Conservation (phyloP, 2,113 vertebrate genomes). For the Lucifuga dentata region DNA sequence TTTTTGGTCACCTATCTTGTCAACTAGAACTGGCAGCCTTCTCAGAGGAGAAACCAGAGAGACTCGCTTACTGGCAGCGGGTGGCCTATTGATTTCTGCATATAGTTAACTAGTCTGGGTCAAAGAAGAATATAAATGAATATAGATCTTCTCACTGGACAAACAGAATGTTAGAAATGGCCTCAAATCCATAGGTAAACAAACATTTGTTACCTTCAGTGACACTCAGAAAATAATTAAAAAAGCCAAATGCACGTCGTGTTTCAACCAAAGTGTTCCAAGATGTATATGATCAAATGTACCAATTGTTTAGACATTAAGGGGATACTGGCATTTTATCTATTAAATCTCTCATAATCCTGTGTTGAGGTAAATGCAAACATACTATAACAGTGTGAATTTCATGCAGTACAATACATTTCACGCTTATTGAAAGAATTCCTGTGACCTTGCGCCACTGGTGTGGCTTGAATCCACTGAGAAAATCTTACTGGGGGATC, state of each 20-base stretch:
- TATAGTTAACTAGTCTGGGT: slow-evolving; percentile 59
- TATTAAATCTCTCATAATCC: slow-evolving; percentile 32
- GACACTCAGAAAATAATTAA: slow-evolving; percentile 54
- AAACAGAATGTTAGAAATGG: slow-evolving; percentile 75
- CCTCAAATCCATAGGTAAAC: slow-evolving; percentile 64
- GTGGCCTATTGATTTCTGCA: slow-evolving; percentile 65
- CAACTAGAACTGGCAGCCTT: slow-evolving; percentile 66
- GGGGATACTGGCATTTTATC: slow-evolving; percentile 41
- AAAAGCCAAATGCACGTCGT: slow-evolving; percentile 81
- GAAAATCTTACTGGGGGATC: not conserved
- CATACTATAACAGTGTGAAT: slow-evolving; percentile 47
- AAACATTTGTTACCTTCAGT: slow-evolving; percentile 64
- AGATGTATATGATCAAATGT: slow-evolving; percentile 64
- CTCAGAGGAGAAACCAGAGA: slow-evolving; percentile 70
- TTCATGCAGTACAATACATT: slow-evolving; percentile 39
- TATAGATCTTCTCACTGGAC: slow-evolving; percentile 71
- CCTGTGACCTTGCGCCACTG: slow-evolving; percentile 47
- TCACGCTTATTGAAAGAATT: slow-evolving; percentile 34
- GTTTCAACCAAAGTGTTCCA: slow-evolving; percentile 81
- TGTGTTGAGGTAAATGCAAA: slow-evolving; percentile 43
- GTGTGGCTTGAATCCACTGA: slow-evolving; percentile 42
- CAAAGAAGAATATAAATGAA: slow-evolving; percentile 51
- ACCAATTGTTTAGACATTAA: slow-evolving; percentile 33
- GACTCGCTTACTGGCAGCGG: slow-evolving; percentile 60
- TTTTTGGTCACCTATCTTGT: slow-evolving; percentile 67